A percentile compares a stretch with the other conserved stretches of the same genome.
phyloP scores from a whole-genome alignment of 2,113 vertebrate species.

The Aegithalos caudatus region DNA sequence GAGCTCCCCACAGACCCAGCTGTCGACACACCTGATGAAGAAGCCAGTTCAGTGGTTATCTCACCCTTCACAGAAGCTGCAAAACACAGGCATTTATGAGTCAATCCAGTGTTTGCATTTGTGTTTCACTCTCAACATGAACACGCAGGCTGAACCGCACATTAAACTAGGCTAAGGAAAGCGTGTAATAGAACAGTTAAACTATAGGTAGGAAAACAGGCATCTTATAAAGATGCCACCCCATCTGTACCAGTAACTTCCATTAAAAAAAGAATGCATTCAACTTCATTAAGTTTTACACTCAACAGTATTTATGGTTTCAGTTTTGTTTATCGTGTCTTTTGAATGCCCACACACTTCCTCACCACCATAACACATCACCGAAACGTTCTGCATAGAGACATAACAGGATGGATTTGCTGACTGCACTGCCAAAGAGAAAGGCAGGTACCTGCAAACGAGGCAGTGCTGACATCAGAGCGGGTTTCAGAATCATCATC shows the following conservation, averaged over 20 bases:
- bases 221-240: neutral
- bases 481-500: constrained; percentile 89
- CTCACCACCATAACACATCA: neutral
- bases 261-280: neutral
- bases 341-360: neutral
- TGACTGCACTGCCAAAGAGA: neutral
- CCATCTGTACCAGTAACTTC: neutral
- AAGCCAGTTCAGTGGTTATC: constrained; percentile 63
- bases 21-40: constrained; percentile 75
- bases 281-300: neutral
- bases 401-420: neutral
- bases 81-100: neutral
- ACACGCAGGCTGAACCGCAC: neutral
- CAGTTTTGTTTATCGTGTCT: neutral
- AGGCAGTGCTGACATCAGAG: constrained; percentile 80
- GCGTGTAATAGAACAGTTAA: neutral
- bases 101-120: neutral
- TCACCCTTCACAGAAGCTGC: constrained; percentile 81
- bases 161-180: neutral
- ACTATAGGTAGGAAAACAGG: neutral
- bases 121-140: neutral
- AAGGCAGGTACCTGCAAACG: constrained; percentile 80
- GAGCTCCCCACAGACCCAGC: constrained; percentile 61
- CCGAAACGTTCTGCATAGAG: neutral
- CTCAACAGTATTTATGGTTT: neutral